These are phyloP conservation scores for Euphonia xanthogaster DNA, from an alignment of 2,797 vertebrate species.

Conservation along the genomic window DNA sequence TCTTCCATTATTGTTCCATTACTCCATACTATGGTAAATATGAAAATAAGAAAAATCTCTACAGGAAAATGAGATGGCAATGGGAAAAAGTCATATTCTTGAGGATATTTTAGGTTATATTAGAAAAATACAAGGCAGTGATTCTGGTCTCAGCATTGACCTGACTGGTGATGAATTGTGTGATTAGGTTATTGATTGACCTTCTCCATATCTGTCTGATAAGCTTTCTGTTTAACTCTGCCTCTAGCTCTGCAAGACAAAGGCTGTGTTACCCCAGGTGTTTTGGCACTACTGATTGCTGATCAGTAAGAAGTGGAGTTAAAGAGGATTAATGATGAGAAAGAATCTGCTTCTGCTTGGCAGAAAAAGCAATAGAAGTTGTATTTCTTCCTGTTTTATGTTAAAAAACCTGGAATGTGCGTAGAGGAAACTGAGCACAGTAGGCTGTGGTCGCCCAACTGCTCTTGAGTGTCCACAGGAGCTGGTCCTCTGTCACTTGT, in stretches of 20 bases:
- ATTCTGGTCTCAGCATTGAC: background rate
- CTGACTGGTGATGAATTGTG: background rate
- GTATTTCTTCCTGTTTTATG: background rate
- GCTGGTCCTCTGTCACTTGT: background rate
- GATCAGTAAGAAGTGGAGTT: background rate
- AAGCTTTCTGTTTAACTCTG: background rate
- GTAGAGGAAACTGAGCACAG: background rate
- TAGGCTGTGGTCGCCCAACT: background rate
- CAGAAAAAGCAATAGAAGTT: background rate
- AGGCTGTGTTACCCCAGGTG: background rate
- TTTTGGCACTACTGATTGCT: background rate
- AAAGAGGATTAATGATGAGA: background rate
- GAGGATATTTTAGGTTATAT: background rate
- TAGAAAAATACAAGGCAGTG: background rate
- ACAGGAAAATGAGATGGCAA: background rate
- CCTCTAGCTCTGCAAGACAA: background rate
- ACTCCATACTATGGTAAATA: background rate
- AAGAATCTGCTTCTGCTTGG: background rate
- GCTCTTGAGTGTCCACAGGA: background rate
- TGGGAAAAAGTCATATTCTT: background rate
- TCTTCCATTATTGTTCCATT: background rate
- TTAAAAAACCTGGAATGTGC: background rate
- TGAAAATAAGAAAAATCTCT: background rate
- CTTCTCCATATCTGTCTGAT: background rate
- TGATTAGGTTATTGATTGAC: background rate